Base-by-base conservation (phyloP, 2,797 vertebrate genomes). In the Gouania willdenowi region DNA sequence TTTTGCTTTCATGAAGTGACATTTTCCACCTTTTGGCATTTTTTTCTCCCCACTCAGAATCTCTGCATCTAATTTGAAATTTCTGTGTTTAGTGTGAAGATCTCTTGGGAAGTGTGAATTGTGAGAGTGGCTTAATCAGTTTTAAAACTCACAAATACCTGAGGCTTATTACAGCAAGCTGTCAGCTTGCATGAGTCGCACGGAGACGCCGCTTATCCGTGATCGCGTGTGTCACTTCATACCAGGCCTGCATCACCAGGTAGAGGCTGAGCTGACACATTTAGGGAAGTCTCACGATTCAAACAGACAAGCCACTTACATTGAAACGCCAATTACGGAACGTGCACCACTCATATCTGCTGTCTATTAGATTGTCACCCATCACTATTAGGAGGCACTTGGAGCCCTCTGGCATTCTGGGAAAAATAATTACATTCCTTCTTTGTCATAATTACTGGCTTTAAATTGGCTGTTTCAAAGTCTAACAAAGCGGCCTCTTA, bases 361-460 rank as follows among this genome's bases (percentile, higher is more conserved):
- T 30, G 60, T 50, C 56, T 64, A 75, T 82, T 77, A 71, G 71
- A 84, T 79, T 77, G 77, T 83, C 81, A 81, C 59, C 70, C 71
- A 67, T 83, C 81, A 69, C 60, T 75, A 74, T 78, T 75, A 77
- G 62, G 38, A 63, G 69, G 50, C 37, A 67, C 57, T 51, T 30
- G 2, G 43, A 65, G 48, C 58, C 77, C 71, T 53, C 54, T 60
- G 80, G 75, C 69, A 71, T 71, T 77, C 66, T 71, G 55, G 66
- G 63, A 62, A 72, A 75, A 86, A 83, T 83, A 76, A 81, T 84
- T 66, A 76, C 58, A 70, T 82, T 79, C 73, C 71, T 64, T 59
- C 50, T 49, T 65, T 34, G 23, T 84, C 66, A 73, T 81, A 87
- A 85, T 87, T 81, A 76, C 59, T 48, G 66, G 50, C 55, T 75